Evolutionary conservation across 2,888 invertebrate genomes (phyloP).

Genomic region (Polyploca ridens): DNA sequence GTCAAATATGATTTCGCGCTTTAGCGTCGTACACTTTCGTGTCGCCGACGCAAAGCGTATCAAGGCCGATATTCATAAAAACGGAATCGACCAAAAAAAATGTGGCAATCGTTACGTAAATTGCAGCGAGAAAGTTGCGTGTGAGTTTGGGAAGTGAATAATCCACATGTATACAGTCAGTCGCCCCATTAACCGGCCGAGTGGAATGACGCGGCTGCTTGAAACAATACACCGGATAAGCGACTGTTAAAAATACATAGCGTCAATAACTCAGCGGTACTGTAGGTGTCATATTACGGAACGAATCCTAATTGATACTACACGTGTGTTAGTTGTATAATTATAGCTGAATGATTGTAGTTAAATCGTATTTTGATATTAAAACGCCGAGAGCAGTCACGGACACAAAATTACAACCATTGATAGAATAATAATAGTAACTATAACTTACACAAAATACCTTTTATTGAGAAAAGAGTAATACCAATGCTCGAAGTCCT

Average conservation of each 20-base stretch:
- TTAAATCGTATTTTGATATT: background rate
- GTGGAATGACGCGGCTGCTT: slow-evolving; percentile 37
- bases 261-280: slow-evolving; percentile 35
- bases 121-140: slow-evolving; percentile 61
- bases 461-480: background rate
- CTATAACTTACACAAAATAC: background rate
- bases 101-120: slow-evolving; percentile 68
- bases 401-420: background rate
- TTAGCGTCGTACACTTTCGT: slow-evolving; percentile 54
- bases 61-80: slow-evolving; percentile 67
- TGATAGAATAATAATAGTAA: background rate
- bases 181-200: slow-evolving; percentile 40
- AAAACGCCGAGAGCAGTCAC: background rate
- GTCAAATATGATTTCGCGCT: slow-evolving; percentile 64
- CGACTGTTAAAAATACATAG: slow-evolving; percentile 32
- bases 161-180: slow-evolving; percentile 35
- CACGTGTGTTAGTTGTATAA: slow-evolving; percentile 2
- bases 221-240: slow-evolving; percentile 50
- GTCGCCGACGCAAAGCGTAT: slow-evolving; percentile 56
- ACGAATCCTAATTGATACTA: slow-evolving; percentile 26
- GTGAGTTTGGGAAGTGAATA: slow-evolving; percentile 50
- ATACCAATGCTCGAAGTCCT: too few relatives aligned
- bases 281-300: slow-evolving; percentile 31
- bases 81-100: slow-evolving; percentile 61
- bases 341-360: background rate